phyloP scores from a whole-genome alignment of 2,113 vertebrate species.

The Paratilapia polleni region DNA sequence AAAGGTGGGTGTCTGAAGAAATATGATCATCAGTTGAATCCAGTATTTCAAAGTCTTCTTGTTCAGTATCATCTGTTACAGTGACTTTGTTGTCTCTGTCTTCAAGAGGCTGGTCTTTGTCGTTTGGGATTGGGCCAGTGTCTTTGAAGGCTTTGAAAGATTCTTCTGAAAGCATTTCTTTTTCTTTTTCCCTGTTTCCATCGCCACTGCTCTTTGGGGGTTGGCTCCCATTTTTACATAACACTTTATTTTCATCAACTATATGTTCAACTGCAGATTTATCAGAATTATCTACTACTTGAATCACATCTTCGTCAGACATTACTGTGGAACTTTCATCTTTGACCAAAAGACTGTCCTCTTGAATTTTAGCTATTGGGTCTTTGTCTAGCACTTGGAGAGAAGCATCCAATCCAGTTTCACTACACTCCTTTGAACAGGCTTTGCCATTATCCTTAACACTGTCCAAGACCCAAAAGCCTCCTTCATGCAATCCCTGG shows the following conservation, averaged over 20 bases:
- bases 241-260: background rate
- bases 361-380: background rate
- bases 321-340: background rate
- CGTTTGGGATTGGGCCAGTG: background rate
- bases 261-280: background rate
- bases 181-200: background rate
- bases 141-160: background rate
- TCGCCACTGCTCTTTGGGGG: background rate
- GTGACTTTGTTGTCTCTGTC: background rate
- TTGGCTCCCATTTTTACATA: background rate
- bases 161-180: background rate
- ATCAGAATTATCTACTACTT: background rate
- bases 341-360: background rate
- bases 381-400: background rate
- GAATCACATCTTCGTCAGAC: background rate
- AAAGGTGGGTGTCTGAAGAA: background rate
- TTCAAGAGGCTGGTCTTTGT: background rate
- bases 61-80: background rate
- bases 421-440: background rate
- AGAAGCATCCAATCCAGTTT: background rate
- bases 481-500: background rate
- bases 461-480: constrained; percentile 20
- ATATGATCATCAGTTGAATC: background rate
- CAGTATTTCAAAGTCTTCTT: constrained; percentile 1
- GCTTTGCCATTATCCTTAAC: background rate